Conservation (phyloP, 2,113 vertebrate genomes). For the Elgaria multicarinata region DNA sequence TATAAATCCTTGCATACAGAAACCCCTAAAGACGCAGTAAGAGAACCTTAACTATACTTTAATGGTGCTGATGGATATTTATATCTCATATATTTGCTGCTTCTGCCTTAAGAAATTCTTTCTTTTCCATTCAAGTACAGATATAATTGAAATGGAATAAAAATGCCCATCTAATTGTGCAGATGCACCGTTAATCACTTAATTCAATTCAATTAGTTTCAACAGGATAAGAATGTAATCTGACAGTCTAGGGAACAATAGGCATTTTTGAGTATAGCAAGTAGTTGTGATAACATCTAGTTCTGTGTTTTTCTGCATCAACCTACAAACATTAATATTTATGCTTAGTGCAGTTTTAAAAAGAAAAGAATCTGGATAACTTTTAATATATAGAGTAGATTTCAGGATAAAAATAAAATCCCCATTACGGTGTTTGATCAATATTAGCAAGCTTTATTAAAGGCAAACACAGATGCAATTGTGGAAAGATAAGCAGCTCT, state of each 20-base stretch:
- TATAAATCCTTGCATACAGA: slow-evolving; percentile 35
- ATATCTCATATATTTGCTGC: slow-evolving; percentile 28
- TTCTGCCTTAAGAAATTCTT: slow-evolving; percentile 2
- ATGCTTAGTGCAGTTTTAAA: slow-evolving; percentile 29
- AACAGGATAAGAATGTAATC: slow-evolving; percentile 54
- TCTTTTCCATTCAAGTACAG: slow-evolving; percentile 43
- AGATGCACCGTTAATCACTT: slow-evolving; percentile 65
- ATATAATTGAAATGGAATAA: slow-evolving; percentile 56
- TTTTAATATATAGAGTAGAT: slow-evolving; percentile 49
- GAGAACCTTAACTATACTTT: slow-evolving; percentile 14
- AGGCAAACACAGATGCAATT: slow-evolving; percentile 39
- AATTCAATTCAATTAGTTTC: slow-evolving; percentile 63
- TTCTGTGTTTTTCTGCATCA: slow-evolving; percentile 35
- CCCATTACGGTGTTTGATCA: slow-evolving; percentile 44
- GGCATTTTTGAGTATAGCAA: slow-evolving; percentile 39
- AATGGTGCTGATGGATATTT: neutral
- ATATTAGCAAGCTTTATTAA: slow-evolving; percentile 59
- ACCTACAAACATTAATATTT: slow-evolving; percentile 48
- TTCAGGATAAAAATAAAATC: slow-evolving; percentile 50
- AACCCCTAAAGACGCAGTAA: slow-evolving; percentile 2
- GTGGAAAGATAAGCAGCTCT: slow-evolving; percentile 31
- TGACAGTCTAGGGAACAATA: slow-evolving; percentile 51
- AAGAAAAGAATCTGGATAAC: slow-evolving; percentile 29
- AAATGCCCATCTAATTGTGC: slow-evolving; percentile 65
- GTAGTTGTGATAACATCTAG: slow-evolving; percentile 50